phyloP scores from a whole-genome alignment of 2,797 vertebrate species.

The Chelon auratus region DNA sequence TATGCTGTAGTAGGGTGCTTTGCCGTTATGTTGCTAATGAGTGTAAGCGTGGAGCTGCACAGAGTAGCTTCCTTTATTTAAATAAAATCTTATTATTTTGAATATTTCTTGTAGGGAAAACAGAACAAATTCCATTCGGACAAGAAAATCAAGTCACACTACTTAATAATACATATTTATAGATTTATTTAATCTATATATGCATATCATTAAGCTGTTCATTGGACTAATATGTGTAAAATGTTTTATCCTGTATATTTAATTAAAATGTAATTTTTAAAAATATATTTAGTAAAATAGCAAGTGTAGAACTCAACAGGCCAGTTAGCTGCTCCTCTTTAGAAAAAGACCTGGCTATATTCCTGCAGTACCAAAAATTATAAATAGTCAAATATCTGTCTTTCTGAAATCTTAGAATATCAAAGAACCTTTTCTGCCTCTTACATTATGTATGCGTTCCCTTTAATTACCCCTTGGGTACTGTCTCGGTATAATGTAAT shows the following conservation, averaged over 20 bases:
- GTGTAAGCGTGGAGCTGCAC: not conserved
- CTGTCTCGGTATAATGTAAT: conserved; percentile 28
- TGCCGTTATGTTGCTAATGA: not conserved
- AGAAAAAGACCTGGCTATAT: not conserved
- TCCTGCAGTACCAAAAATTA: not conserved
- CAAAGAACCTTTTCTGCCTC: not conserved
- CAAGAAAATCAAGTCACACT: not conserved
- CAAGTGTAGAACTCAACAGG: not conserved
- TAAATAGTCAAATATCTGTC: not conserved
- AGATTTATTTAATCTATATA: too few species aligned
- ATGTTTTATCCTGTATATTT: not conserved
- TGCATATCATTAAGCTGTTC: too few species aligned
- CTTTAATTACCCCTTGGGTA: conserved; percentile 30
- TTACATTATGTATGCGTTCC: conserved; percentile 34
- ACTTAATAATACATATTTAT: too few species aligned
- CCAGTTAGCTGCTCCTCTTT: not conserved
- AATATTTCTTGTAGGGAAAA: not conserved
- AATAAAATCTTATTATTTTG: not conserved
- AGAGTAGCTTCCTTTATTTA: not conserved
- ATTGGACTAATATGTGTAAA: not conserved
- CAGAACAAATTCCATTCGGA: too few species aligned
- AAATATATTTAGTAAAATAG: not conserved
- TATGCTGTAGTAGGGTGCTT: not conserved
- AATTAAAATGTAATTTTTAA: not conserved
- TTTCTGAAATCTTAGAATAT: conserved; percentile 10